These are phyloP conservation scores for Ganaspis sp. DNA, from an alignment of 1,140 invertebrate species.

Conservation along the genomic window DNA sequence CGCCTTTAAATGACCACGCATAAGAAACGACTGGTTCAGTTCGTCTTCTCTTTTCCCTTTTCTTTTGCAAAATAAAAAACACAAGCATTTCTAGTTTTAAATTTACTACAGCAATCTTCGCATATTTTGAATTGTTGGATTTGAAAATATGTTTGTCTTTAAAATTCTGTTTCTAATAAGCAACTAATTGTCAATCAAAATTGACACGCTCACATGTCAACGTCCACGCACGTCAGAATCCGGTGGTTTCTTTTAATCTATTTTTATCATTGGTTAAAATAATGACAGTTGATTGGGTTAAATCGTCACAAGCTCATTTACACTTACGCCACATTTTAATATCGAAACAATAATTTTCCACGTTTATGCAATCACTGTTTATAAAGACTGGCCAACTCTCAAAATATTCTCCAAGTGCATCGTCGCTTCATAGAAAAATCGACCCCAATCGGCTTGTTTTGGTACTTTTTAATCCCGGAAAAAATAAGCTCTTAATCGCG, in stretches of 20 bases:
- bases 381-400: slow-evolving; percentile 17
- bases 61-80: neutral
- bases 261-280: neutral
- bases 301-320: neutral
- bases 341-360: slow-evolving; percentile 10
- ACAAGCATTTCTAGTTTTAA: neutral
- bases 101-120: neutral
- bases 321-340: neutral
- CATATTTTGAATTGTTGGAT: neutral
- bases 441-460: neutral
- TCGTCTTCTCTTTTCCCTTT: slow-evolving; percentile 19
- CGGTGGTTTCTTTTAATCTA: neutral
- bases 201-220: too few species aligned
- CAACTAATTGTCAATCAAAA: too few species aligned
- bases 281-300: neutral
- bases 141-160: neutral
- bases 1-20: slow-evolving; percentile 60
- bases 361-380: slow-evolving; percentile 18
- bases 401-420: slow-evolving; percentile 17
- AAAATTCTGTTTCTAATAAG: neutral
- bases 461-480: neutral
- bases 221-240: neutral
- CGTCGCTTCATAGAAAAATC: neutral
- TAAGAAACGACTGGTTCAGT: slow-evolving; percentile 43
- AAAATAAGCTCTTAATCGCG: neutral